Base-by-base conservation (phyloP, 1,140 invertebrate genomes). In the Heliconius congener region DNA sequence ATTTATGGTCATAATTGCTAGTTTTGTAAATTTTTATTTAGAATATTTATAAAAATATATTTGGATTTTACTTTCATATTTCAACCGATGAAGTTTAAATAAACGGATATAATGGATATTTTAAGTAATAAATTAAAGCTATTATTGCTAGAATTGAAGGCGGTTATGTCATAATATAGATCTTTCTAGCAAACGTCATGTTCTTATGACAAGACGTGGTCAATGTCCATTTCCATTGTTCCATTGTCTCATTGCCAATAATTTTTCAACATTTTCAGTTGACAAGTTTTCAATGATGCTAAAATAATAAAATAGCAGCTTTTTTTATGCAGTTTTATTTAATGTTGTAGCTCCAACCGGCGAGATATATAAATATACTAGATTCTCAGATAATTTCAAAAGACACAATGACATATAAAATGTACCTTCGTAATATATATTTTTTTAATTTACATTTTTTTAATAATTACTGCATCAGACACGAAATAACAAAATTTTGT, bases 111-210 rank as follows among this genome's bases (percentile, higher is more conserved):
- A 60, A 5, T 60, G 55, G n/a, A 27, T 11, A 66, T 66, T 9
- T 19, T 19, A 57, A 57, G 60, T 30, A 66, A 16, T 1, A 16
- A 52, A 66, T 66, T 4, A 1, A 30, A 23, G 60, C 27, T 16
- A 37, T 37, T 16, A 30, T n/a, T 66, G 11, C 27, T 2, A 13
- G 4, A 8, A 60, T n/a, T 23, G 60, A 16, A 27, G 27, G 27
- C 60, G 27, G 23, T 66, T 66, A 30, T 30, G 27, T 27, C 60
- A 3, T 66, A 30, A 66, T 27, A n/a, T 60, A 76, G 37, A 71
- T 76, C 46, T 76, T 76, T 76, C 74, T 50, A 70, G 57, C 37
- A 37, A 66, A 66, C 27, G 23, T 46, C 60, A 71, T 37, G 74
- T 37, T 23, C 27, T 37, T 4, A 57, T 70, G 74, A 46, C 74